phyloP scores from a whole-genome alignment of 2,797 vertebrate genomes.

The Leucoraja ocellata region DNA sequence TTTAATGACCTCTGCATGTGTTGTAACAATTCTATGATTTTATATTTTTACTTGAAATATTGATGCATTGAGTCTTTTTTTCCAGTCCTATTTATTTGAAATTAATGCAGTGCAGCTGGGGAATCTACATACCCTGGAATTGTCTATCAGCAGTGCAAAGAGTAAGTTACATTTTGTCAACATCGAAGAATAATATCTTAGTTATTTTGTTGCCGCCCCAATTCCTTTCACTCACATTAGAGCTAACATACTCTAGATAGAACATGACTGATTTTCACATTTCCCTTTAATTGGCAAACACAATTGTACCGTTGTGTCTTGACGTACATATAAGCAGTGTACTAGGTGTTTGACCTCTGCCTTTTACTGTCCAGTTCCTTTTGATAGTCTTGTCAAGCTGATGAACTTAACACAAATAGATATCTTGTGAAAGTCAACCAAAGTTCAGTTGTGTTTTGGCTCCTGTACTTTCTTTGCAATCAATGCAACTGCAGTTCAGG shows the following conservation, averaged over 20 bases:
- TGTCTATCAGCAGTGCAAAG: slow-evolving; percentile 49
- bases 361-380: not conserved
- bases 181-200: not conserved
- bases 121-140: slow-evolving; percentile 47
- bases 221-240: not conserved
- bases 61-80: not conserved
- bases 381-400: not conserved
- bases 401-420: not conserved
- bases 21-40: no score
- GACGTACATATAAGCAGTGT: not conserved
- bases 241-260: no score
- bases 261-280: not conserved
- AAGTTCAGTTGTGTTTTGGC: not conserved
- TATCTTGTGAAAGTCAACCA: no score
- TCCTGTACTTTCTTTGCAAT: no score
- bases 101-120: slow-evolving; percentile 51
- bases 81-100: slow-evolving; percentile 47
- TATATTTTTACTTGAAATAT: slow-evolving; percentile 41
- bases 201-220: not conserved
- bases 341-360: not conserved
- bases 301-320: no score
- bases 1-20: no score
- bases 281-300: not conserved
- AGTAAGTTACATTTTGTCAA: slow-evolving; percentile 47
- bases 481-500: no score